Base-by-base conservation (phyloP, 2,888 invertebrate species). In the Chesias legatella region DNA sequence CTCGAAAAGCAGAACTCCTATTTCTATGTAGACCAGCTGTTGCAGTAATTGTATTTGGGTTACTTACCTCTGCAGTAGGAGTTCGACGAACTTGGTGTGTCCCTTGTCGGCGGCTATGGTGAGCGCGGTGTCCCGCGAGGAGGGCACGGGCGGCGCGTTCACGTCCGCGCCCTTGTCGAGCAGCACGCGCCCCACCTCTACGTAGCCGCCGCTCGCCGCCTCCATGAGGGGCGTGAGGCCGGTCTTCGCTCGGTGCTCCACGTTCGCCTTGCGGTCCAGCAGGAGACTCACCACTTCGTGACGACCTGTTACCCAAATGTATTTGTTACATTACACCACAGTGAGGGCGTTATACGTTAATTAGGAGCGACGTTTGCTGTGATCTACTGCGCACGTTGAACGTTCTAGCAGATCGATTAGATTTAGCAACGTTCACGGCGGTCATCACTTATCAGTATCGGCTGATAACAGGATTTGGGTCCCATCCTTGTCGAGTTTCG, bases 91-190 rank as follows among this genome's bases (percentile, higher is more conserved):
- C 79, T 98, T 93, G 68, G 95, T 94, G 83, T 99, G 99, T 0
- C 99, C 99, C 80, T 99, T 99, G 76, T 99, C 99, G n/a, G 99
- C 98, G 48, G 99, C 99, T 63, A 99, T 99, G 47, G 99, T 99
- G 33, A 99, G 92, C 10, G 99, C 99, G 4, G 99, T 99, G 85
- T 99, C 99, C 35, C 98, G 90, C 2, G 98, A 98, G 9, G 98
- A 97, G 9, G 99, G 99, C 50, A 99, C 99, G 17, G 99, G 99
- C 9, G 98, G 95, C 22, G 99, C 98, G 88, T 99, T 99, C 0
- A 99, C 98, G 84, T 99, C 99, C 1, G 99, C 99, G 1, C 97
- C 97, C 84, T 98, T 97, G 72, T 98, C 97, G 26, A 99, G 89
- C 43, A 99, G 89, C 35, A 99, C 98, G 39, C 96, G 90, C 3